Base-by-base conservation (phyloP, 2,888 invertebrate genomes). In the Melanargia galathea region DNA sequence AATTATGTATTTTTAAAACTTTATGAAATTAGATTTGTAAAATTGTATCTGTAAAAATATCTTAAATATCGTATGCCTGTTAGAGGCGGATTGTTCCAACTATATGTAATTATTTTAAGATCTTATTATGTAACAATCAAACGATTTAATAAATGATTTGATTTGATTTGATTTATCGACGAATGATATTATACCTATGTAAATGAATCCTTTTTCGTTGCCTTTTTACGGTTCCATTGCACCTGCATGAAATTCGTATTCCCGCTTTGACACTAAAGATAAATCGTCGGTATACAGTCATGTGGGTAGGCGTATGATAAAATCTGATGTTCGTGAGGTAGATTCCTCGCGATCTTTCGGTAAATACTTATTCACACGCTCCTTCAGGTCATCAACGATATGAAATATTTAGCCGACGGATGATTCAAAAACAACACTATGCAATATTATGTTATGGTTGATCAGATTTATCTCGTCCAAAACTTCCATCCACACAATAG, bases 241-340 rank as follows among this genome's bases (percentile, higher is more conserved):
- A 54, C 46, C 35, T 54, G 54, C 38, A 18, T 49, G 16, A 24
- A 54, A 22, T 48, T 58, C 35, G 35, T 48, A 58, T 35, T 48
- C 35, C 35, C 16, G 10, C 22, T 35, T 35, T 46, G 33, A 51
- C 49, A 51, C 38, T 49, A 4, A 49, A 67, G 60, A 69, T 84
- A 72, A 73, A 75, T 78, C 83, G 83, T 83, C 81, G 80, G 70
- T 70, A 71, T 35, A 71, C 77, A 78, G 79, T 77, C 72, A 62
- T 54, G 51, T 60, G 52, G 63, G 75, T 75, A 76, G 77, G 75
- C 75, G 68, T 68, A 69, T 70, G 88, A 90, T 88, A 78, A 74
- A 67, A 90, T 90, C 87, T 75, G 74, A 67, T 66, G 79, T 78
- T 81, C 87, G 87, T 87, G 84, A 86, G 82, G 78, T 78, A 73